Base-by-base conservation (phyloP, 2,888 invertebrate species). In the Campopleginae sp. region DNA sequence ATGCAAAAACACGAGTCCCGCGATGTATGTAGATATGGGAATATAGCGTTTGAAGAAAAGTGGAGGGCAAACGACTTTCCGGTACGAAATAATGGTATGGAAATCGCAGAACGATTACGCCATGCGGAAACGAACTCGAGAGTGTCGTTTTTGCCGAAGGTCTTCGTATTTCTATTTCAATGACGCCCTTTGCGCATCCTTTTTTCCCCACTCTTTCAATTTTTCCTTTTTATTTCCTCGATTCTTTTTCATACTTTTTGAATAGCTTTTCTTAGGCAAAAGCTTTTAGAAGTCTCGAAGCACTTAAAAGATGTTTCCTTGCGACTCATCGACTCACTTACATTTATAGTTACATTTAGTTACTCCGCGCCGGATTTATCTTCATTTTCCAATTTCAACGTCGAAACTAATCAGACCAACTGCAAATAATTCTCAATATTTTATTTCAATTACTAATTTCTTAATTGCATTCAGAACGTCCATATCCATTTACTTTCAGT, bases 41-140 rank as follows among this genome's bases (percentile, higher is more conserved):
- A 65, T n/a, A 65, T 19, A 17, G 61, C 46, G 51, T 19, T 51
- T 65, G 38, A 71, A 19, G 63, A 23, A 71, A 72, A 70, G 65
- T 68, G 65, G 82, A 27, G 65, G 77, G 66, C 66, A 78, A 76
- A 77, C 51, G 81, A 70, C 81, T 76, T 76, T 58, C 75, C 48
- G 51, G 54, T 44, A 38, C 71, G 82, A 78, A 72, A 82, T 82
- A 82, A 82, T 78, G 77, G 77, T 66, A 78, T 82, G 82, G 82
- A 78, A 82, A 82, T 82, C 72, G 77, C 42, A 66, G 31, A 66
- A 82, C 82, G 82, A 78, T 82, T 82, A 78, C 71, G 72, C 82
- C 77, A 72, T 72, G 77, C 72, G 82, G 77, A 82, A 82, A 78
- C 77, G 77, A 66, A 78, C 82, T 82, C 77, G 72, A 82, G 72